Conservation (phyloP, 2,888 invertebrate genomes). For the Saturnia japonica region DNA sequence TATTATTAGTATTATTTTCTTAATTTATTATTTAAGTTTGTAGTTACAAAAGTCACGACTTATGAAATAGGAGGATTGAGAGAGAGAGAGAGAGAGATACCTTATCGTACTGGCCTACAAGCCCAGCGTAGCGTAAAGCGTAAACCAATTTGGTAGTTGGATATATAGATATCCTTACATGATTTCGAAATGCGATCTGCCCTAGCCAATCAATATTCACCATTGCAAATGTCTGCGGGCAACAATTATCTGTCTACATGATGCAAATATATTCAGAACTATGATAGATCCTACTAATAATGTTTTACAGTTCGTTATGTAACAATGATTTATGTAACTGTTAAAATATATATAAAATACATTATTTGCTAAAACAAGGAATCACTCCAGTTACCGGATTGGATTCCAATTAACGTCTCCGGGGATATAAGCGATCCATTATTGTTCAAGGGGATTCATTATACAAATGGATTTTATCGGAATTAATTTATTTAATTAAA, state of each 20-base stretch:
- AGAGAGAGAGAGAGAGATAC: too few relatives aligned
- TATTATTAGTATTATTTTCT: too few relatives aligned
- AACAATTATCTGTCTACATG: not conserved
- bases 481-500: slow-evolving; percentile 9
- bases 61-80: too few relatives aligned
- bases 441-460: slow-evolving; percentile 13
- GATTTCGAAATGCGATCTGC: not conserved
- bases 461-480: slow-evolving; percentile 13
- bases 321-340: too few relatives aligned
- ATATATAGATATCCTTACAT: not conserved
- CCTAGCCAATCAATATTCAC: not conserved
- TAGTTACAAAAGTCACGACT: too few relatives aligned
- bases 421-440: slow-evolving; percentile 7
- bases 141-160: not conserved
- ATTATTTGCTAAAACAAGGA: slow-evolving; percentile 1
- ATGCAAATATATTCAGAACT: not conserved
- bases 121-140: not conserved
- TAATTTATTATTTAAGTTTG: too few relatives aligned
- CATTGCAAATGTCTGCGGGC: not conserved
- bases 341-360: not conserved
- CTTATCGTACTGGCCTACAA: not conserved
- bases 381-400: not conserved
- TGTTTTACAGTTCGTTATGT: too few relatives aligned
- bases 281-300: too few relatives aligned
- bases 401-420: slow-evolving; percentile 10